These are phyloP conservation scores for Drosophila infuscata DNA, from an alignment of 2,888 invertebrate species.

Conservation along the genomic window DNA sequence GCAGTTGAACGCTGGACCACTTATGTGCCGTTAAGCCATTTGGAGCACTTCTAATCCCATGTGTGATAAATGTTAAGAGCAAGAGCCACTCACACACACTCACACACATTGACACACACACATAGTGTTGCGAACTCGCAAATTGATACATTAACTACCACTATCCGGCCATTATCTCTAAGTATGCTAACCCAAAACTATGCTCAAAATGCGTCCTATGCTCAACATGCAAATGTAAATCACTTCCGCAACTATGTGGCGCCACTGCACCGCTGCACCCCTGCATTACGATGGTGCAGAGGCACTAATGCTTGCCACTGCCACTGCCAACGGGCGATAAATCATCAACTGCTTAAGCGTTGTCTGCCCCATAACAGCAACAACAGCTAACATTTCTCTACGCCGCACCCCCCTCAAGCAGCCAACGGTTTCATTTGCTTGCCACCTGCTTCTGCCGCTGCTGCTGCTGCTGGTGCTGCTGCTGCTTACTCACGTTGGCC, in stretches of 20 bases:
- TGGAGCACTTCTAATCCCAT: conserved; percentile 35
- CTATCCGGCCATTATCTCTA: conserved; percentile 78
- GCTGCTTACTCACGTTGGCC: conserved; percentile 66
- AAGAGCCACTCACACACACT: conserved; percentile 31
- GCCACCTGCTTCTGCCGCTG: conserved; percentile 55
- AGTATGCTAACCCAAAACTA: conserved; percentile 67
- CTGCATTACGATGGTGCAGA: conserved; percentile 14
- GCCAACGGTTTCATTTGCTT: conserved; percentile 41
- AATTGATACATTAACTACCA: conserved; percentile 79
- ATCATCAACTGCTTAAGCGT: conserved; percentile 79
- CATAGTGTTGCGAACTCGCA: conserved; percentile 16
- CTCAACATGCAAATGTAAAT: conserved; percentile 76
- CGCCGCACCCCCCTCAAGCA: not conserved
- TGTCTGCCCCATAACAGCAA: conserved; percentile 41
- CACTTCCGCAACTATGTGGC: conserved; percentile 73
- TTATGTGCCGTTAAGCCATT: conserved; percentile 43
- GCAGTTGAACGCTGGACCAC: conserved; percentile 16
- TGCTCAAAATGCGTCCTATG: conserved; percentile 74
- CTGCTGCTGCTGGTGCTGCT: conserved; percentile 12
- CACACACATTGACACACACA: not conserved
- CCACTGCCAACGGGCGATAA: conserved; percentile 68
- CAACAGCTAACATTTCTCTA: conserved; percentile 31
- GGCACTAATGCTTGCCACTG: conserved; percentile 52
- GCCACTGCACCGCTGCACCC: conserved; percentile 35
- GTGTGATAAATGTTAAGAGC: conserved; percentile 44